A percentile compares a stretch with the other conserved stretches of the same genome.
phyloP scores from a whole-genome alignment of 2,113 vertebrate species.

The Mesembrinibis cayennensis region DNA sequence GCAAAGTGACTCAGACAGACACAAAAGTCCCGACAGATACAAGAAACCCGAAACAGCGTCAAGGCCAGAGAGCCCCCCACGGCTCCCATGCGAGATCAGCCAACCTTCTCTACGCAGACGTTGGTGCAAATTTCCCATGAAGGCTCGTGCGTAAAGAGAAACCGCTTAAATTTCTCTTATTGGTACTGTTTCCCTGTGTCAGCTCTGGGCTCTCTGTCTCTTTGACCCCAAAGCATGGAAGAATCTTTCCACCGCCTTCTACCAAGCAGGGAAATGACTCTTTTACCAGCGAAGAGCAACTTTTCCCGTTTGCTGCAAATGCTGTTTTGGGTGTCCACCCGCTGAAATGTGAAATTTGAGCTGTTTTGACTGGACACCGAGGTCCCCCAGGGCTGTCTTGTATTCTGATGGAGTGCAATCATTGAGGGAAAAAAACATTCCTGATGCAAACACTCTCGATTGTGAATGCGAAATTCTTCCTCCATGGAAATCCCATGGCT shows the following conservation, averaged over 20 bases:
- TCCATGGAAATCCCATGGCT: constrained; percentile 46
- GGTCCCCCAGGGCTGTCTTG: background rate
- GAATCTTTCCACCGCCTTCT: background rate
- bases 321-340: background rate
- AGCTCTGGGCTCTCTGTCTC: background rate
- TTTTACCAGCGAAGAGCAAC: background rate
- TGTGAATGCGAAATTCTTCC: background rate
- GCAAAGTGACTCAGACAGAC: background rate
- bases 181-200: fast-evolving
- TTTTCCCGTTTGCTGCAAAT: background rate
- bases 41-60: background rate
- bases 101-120: background rate
- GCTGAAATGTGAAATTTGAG: background rate
- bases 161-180: background rate
- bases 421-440: background rate
- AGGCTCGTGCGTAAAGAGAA: background rate
- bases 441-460: background rate
- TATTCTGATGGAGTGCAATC: background rate
- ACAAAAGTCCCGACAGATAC: background rate
- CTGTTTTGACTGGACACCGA: constrained; percentile 47
- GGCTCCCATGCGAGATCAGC: background rate
- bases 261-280: background rate
- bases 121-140: background rate
- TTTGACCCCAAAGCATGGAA: background rate
- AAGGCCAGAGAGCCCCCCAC: background rate